These are phyloP conservation scores for Paramuricea clavata DNA, from an alignment of 92 coral and sea anemone genomes.

Conservation along the genomic window DNA sequence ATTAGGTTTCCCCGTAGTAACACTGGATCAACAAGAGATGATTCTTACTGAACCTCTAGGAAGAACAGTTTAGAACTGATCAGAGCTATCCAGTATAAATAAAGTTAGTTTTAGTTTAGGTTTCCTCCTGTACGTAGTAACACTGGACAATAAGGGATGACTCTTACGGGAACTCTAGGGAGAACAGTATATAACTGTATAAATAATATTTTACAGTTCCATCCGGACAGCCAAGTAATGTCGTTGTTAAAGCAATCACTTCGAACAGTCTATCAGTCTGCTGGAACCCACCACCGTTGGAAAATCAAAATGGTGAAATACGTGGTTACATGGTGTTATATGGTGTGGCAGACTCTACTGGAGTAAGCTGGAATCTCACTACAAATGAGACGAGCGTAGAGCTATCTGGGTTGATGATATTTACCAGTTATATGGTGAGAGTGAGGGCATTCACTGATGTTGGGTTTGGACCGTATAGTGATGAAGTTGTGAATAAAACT, in stretches of 20 bases:
- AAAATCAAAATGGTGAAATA: conserved; percentile 78
- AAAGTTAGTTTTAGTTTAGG: too few species aligned
- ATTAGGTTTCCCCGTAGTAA: too few species aligned
- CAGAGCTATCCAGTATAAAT: too few species aligned
- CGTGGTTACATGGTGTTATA: conserved; percentile 78
- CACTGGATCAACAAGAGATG: too few species aligned
- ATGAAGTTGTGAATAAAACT: conserved; percentile 49
- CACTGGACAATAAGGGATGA: too few species aligned
- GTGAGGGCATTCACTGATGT: conserved; percentile 80
- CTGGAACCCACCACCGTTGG: conserved; percentile 68
- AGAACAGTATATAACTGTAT: too few species aligned
- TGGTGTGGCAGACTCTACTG: conserved; percentile 51
- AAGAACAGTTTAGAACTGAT: too few species aligned
- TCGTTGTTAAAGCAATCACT: conserved; percentile 61
- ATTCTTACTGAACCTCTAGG: too few species aligned
- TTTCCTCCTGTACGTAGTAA: too few species aligned
- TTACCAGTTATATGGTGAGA: conserved; percentile 71
- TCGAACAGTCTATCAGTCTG: conserved; percentile 72
- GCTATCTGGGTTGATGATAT: conserved; percentile 71
- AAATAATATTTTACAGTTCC: conserved; percentile 66
- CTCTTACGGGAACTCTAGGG: too few species aligned
- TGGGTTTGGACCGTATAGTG: conserved; percentile 78
- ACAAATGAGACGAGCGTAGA: conserved; percentile 55
- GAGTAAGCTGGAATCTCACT: conserved; percentile 41
- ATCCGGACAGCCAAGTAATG: conserved; percentile 75